Conservation (phyloP, 2,797 vertebrate genomes). For the Enteromius argenteus region DNA sequence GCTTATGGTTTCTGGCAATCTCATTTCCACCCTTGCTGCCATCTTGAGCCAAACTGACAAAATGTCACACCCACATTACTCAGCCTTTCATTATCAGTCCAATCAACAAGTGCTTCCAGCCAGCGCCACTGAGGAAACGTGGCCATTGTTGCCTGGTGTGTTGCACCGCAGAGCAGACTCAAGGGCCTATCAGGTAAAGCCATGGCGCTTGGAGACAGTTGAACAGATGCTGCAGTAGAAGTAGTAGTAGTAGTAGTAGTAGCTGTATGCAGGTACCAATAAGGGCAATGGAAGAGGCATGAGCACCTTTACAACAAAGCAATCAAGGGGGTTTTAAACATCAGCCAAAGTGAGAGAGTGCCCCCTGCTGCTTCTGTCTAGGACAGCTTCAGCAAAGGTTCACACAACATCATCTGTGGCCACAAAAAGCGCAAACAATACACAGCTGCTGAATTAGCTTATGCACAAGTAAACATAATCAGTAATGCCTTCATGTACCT, state of each 20-base stretch:
- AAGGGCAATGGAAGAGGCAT: constrained; percentile 77
- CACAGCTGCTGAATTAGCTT: constrained; percentile 2
- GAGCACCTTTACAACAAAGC: constrained; percentile 80
- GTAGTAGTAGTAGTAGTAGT: constrained; percentile 68
- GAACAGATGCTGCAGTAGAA: constrained; percentile 69
- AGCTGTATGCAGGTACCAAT: constrained; percentile 73
- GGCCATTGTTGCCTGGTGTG: constrained; percentile 66
- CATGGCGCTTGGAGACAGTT: constrained; percentile 73
- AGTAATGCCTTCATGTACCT: not conserved
- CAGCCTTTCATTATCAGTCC: constrained; percentile 59
- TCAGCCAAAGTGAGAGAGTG: constrained; percentile 70
- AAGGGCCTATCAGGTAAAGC: constrained; percentile 71
- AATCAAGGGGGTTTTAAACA: constrained; percentile 78
- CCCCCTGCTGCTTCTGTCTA: constrained; percentile 69
- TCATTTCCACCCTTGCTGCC: not conserved
- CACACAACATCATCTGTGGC: constrained; percentile 53
- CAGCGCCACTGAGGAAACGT: constrained; percentile 63
- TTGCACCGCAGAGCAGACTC: constrained; percentile 70
- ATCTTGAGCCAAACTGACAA: not conserved
- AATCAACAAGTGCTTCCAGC: constrained; percentile 62
- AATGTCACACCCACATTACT: constrained; percentile 51
- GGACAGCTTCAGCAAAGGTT: constrained; percentile 69
- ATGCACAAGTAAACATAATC: not conserved
- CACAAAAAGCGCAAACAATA: constrained; percentile 35
- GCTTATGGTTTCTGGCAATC: not conserved